Conservation (phyloP, 2,888 invertebrate species). For the Nomada fabriciana region DNA sequence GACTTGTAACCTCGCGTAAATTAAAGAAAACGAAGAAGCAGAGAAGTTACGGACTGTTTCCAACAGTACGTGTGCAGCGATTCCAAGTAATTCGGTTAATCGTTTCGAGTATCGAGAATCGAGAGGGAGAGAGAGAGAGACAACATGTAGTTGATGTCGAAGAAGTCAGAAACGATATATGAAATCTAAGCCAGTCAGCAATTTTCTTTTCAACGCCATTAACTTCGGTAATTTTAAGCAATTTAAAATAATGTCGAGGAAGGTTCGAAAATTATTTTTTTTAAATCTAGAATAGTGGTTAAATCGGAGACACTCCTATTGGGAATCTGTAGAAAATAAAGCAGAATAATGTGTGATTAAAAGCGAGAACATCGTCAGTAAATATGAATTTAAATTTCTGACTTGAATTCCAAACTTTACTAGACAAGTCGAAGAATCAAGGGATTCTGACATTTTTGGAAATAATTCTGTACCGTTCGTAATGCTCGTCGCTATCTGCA, state of each 20-base stretch:
- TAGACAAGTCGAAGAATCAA: not conserved
- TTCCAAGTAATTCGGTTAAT: conserved; percentile 51
- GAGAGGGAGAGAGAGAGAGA: not conserved
- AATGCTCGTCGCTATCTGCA: not conserved
- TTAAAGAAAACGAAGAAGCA: not conserved
- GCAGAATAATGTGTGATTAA: too few relatives aligned
- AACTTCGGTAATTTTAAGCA: too few relatives aligned
- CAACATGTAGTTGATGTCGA: conserved; percentile 18
- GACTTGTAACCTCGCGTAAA: too few relatives aligned
- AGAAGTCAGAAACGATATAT: conserved; percentile 29
- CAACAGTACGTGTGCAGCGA: conserved; percentile 40
- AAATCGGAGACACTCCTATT: too few relatives aligned
- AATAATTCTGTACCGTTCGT: not conserved
- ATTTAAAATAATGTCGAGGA: not conserved
- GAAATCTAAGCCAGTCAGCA: conserved; percentile 43
- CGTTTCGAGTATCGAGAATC: conserved; percentile 46
- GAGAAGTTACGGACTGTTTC: conserved; percentile 18
- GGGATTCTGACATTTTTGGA: too few relatives aligned
- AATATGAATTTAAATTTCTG: too few relatives aligned
- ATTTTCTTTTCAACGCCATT: not conserved
- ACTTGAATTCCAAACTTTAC: not conserved
- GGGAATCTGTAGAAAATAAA: too few relatives aligned
- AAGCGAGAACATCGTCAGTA: too few relatives aligned
- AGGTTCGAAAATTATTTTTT: not conserved
- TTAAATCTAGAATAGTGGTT: too few relatives aligned